These are phyloP conservation scores for Apis cerana DNA, from an alignment of 1,140 invertebrate species.

Conservation along the genomic window DNA sequence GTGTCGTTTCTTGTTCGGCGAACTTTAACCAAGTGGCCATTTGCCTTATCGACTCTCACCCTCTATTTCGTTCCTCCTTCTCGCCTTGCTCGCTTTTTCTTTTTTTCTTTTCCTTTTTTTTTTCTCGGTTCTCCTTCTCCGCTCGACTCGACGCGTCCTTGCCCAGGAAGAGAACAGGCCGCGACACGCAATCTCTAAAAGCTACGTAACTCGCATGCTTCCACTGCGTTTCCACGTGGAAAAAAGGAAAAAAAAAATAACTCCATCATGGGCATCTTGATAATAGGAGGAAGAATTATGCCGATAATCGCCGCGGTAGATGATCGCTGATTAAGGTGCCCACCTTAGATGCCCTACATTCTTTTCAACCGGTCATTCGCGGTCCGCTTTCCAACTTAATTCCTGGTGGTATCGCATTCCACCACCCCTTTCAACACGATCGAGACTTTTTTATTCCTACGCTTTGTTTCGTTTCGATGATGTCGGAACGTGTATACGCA, in stretches of 20 bases:
- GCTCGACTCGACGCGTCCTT: conserved; percentile 64
- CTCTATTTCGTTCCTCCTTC: conserved; percentile 17
- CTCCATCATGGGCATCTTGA: conserved; percentile 40
- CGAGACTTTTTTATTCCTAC: neutral
- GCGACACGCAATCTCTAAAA: conserved; percentile 70
- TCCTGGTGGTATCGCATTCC: neutral
- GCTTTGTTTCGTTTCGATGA: neutral
- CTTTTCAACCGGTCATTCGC: neutral
- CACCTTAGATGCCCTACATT: conserved; percentile 44
- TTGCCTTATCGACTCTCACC: conserved; percentile 73
- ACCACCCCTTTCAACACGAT: neutral
- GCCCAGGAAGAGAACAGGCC: conserved; percentile 66
- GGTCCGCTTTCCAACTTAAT: neutral
- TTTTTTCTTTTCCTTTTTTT: neutral
- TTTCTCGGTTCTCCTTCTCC: neutral
- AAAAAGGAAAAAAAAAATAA: conserved; percentile 9
- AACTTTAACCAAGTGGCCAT: conserved; percentile 72
- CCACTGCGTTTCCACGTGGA: conserved; percentile 58
- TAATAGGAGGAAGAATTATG: conserved; percentile 47
- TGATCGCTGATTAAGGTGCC: conserved; percentile 40
- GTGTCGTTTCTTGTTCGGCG: conserved; percentile 67
- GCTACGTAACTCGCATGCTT: conserved; percentile 68
- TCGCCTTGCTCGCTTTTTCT: conserved; percentile 20
- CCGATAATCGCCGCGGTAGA: conserved; percentile 35
- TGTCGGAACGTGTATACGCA: neutral